Percentiles rank a stretch among this genome's conserved stretches.
Evolutionary conservation across 2,797 vertebrate genomes (phyloP).

Genomic region (Acanthornis magna): DNA sequence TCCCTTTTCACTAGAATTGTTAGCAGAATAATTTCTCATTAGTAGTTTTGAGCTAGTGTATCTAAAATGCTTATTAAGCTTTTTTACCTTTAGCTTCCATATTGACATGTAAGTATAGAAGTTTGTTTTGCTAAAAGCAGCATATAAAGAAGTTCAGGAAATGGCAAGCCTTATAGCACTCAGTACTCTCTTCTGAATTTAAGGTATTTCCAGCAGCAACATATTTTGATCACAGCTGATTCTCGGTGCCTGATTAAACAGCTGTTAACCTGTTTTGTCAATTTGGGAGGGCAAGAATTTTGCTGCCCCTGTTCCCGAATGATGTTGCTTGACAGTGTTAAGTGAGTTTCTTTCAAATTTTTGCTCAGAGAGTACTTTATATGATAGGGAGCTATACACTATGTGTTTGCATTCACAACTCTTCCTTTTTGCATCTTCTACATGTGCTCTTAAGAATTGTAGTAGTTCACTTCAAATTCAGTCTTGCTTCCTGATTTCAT

Average conservation of each 20-base stretch:
- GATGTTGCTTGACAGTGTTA: neutral
- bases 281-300: neutral
- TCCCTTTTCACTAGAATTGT: neutral
- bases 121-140: neutral
- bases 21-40: neutral
- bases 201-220: neutral
- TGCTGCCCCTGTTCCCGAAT: neutral
- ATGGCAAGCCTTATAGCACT: neutral
- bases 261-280: neutral
- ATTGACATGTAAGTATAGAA: neutral
- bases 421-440: neutral
- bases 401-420: neutral
- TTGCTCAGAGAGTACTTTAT: neutral
- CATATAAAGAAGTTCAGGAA: neutral
- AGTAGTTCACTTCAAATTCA: neutral
- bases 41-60: neutral
- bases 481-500: neutral
- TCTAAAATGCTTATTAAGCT: neutral
- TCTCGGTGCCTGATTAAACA: neutral
- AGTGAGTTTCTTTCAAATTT: neutral
- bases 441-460: neutral
- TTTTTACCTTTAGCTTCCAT: neutral
- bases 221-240: neutral
- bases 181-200: neutral
- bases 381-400: neutral